These are phyloP conservation scores for Lepidochitona cinerea DNA, from an alignment of 2,888 invertebrate species.

Conservation along the genomic window DNA sequence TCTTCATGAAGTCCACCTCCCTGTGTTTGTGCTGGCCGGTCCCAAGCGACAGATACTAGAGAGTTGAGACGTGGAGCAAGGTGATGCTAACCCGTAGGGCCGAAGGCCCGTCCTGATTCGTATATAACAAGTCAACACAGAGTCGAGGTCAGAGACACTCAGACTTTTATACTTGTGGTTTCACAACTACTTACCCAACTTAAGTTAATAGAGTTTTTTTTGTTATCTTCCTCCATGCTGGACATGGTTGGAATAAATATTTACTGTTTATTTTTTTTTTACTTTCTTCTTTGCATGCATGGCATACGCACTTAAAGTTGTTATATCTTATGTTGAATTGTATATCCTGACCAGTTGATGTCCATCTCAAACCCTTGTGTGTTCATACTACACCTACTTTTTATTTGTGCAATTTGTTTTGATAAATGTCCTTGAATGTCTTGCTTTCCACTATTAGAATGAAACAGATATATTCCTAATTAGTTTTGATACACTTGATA, in stretches of 20 bases:
- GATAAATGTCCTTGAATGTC: too few species aligned
- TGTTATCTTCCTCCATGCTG: not conserved
- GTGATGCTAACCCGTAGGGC: not conserved
- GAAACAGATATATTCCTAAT: too few species aligned
- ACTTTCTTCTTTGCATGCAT: not conserved
- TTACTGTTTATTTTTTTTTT: not conserved
- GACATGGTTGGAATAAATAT: not conserved
- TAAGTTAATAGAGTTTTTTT: not conserved
- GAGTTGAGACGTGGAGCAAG: not conserved
- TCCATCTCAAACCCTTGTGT: too few species aligned
- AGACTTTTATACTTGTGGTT: too few species aligned
- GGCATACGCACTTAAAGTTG: slow-evolving; percentile 1
- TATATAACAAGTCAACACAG: not conserved
- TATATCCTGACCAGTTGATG: too few species aligned
- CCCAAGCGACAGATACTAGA: slow-evolving; percentile 4
- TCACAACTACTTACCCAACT: not conserved
- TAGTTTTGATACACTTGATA: too few species aligned
- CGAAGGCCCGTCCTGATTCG: not conserved
- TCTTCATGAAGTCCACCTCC: too few species aligned
- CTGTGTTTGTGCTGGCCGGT: slow-evolving; percentile 4
- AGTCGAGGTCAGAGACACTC: not conserved
- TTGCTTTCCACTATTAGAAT: too few species aligned
- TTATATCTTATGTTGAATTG: too few species aligned
- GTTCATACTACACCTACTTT: too few species aligned
- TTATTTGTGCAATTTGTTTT: too few species aligned